phyloP scores from a whole-genome alignment of 1,140 invertebrate genomes.

The Bombus soroeensis region DNA sequence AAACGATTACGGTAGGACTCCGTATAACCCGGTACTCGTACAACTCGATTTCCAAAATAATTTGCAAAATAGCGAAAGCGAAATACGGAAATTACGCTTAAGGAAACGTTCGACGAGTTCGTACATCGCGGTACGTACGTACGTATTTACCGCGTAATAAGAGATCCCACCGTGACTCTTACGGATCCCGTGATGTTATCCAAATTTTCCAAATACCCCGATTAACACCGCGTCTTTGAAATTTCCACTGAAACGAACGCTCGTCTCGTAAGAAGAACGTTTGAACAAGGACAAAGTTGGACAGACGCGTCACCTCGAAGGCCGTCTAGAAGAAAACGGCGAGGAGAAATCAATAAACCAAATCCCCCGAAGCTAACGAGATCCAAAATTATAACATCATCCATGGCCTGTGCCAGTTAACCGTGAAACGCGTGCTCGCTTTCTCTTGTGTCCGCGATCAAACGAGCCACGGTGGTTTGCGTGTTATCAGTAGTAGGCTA shows the following conservation, averaged over 20 bases:
- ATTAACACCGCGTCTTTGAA: neutral
- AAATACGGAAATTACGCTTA: no score
- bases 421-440: conserved; percentile 3
- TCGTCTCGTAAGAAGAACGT: no score
- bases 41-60: no score
- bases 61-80: no score
- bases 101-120: no score
- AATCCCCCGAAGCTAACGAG: neutral
- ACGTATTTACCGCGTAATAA: no score
- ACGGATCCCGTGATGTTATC: neutral
- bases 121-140: no score
- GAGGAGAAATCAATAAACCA: conserved; percentile 37
- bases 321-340: conserved; percentile 12
- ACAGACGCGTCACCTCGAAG: neutral
- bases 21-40: no score
- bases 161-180: neutral
- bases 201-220: neutral
- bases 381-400: conserved; percentile 1
- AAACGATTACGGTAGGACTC: conserved; percentile 21
- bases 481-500: conserved; percentile 18
- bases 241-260: neutral
- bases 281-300: neutral
- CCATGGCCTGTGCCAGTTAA: neutral
- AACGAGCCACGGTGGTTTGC: conserved; percentile 19
- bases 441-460: neutral